These are phyloP conservation scores for Itoplectis maculator DNA, from an alignment of 2,888 invertebrate genomes.

Conservation along the genomic window DNA sequence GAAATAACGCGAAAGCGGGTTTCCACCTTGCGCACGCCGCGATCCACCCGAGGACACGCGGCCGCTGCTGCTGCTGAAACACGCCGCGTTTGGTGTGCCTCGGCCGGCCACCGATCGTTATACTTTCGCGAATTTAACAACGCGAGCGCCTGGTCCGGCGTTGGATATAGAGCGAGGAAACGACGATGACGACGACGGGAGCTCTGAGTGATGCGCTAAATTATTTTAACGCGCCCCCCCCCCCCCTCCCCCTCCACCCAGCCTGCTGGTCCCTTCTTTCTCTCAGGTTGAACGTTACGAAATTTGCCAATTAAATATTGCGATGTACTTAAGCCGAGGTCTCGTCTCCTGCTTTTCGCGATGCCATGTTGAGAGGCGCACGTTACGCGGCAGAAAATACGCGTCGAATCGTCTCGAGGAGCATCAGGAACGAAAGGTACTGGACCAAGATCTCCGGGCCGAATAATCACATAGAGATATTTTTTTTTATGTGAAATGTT, in stretches of 20 bases:
- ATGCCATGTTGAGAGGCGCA: background rate
- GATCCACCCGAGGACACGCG: slow-evolving; percentile 13
- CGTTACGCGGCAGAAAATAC: background rate
- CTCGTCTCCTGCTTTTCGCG: background rate
- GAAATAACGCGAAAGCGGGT: slow-evolving; percentile 65
- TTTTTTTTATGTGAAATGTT: too few relatives aligned
- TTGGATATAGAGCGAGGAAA: slow-evolving; percentile 2
- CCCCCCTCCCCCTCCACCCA: slow-evolving; percentile 3
- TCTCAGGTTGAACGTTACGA: slow-evolving; percentile 36
- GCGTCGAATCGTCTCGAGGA: slow-evolving; percentile 13
- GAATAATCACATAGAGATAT: slow-evolving; percentile 11
- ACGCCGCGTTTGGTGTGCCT: background rate
- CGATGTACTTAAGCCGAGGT: slow-evolving; percentile 27
- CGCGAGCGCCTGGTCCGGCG: slow-evolving; percentile 11
- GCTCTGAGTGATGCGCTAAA: slow-evolving; percentile 40
- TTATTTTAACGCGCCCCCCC: slow-evolving; percentile 38
- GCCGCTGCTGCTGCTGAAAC: slow-evolving; percentile 20
- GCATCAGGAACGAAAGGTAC: slow-evolving; percentile 15
- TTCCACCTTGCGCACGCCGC: slow-evolving; percentile 54
- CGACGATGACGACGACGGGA: slow-evolving; percentile 16
- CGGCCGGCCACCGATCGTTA: slow-evolving; percentile 42
- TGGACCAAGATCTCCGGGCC: slow-evolving; percentile 6
- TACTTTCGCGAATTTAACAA: slow-evolving; percentile 66
- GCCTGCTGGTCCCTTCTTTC: background rate
- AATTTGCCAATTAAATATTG: slow-evolving; percentile 61